A percentile compares a stretch with the other conserved stretches of the same genome.
Evolutionary conservation across 2,797 vertebrate species (phyloP).

Genomic region (Eospalax fontanierii): DNA sequence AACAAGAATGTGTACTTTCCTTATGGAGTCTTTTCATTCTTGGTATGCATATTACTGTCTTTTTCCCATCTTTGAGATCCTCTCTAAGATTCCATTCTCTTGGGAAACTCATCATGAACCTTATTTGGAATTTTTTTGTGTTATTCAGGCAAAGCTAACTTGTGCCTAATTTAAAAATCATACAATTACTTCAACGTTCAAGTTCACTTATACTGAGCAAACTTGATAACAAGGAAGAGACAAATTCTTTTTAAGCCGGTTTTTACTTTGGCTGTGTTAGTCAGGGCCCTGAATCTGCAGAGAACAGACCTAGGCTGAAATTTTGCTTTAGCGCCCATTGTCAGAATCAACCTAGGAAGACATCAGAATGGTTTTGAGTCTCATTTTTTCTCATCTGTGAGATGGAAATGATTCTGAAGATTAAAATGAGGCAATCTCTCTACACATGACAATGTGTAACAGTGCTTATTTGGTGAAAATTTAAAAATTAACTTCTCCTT

Average conservation of each 20-base stretch:
- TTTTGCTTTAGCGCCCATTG: background rate
- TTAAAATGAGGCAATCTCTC: constrained; percentile 5
- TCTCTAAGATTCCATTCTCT: constrained; percentile 74
- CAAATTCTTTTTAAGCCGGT: background rate
- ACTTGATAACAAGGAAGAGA: constrained; percentile 47
- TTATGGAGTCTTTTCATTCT: constrained; percentile 67
- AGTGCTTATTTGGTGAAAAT: constrained; percentile 16
- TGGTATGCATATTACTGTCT: constrained; percentile 65
- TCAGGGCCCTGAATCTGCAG: background rate
- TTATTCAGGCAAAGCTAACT: constrained; percentile 69
- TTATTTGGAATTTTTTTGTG: constrained; percentile 71
- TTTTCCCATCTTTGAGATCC: constrained; percentile 78
- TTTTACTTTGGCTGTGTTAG: background rate
- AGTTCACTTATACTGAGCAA: constrained; percentile 16
- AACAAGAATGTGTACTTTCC: constrained; percentile 74
- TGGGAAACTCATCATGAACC: constrained; percentile 73
- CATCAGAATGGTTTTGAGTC: background rate
- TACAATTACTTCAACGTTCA: constrained; percentile 58
- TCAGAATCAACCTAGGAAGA: background rate
- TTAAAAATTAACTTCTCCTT: background rate
- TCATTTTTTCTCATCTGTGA: constrained; percentile 29
- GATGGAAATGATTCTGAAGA: constrained; percentile 46
- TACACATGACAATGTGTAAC: background rate
- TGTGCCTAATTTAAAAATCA: constrained; percentile 70
- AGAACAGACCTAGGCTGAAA: background rate